These are phyloP conservation scores for Patiria miniata DNA, from an alignment of 35 echinoderm and acorn worm genomes.

Conservation along the genomic window DNA sequence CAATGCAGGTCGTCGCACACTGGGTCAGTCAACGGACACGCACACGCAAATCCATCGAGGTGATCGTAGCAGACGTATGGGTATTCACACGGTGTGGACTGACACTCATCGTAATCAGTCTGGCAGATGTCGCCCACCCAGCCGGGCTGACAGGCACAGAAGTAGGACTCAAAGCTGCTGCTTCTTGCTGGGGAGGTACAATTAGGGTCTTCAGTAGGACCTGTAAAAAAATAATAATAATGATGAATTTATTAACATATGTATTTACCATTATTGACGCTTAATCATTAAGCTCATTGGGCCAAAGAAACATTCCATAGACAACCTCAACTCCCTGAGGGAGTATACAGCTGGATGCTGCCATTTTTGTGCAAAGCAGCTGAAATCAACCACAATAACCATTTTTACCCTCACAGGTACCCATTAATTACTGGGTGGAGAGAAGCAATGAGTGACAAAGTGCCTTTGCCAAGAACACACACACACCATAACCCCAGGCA, in stretches of 20 bases:
- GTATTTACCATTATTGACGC: too few species aligned
- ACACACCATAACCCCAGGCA: too few species aligned
- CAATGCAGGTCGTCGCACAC: not conserved
- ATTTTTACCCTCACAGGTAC: too few species aligned
- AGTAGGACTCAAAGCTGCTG: not conserved
- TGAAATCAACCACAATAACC: too few species aligned
- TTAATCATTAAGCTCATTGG: too few species aligned
- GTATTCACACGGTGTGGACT: not conserved
- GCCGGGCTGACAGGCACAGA: not conserved
- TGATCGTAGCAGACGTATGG: constrained; percentile 5
- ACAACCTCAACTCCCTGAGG: too few species aligned
- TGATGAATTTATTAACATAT: not conserved
- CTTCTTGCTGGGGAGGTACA: not conserved
- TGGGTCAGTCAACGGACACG: not conserved
- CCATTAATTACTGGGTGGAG: too few species aligned
- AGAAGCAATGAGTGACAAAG: too few species aligned
- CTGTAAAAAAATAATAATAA: not conserved
- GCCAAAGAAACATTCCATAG: too few species aligned
- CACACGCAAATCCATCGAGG: constrained; percentile 7
- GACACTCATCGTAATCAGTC: not conserved
- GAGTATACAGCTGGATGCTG: too few species aligned
- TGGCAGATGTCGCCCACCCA: not conserved
- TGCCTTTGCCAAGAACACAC: too few species aligned
- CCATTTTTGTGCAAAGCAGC: too few species aligned
- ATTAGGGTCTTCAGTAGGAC: not conserved